phyloP scores from a whole-genome alignment of 2,888 invertebrate species.

The Epistrophe eligans region DNA sequence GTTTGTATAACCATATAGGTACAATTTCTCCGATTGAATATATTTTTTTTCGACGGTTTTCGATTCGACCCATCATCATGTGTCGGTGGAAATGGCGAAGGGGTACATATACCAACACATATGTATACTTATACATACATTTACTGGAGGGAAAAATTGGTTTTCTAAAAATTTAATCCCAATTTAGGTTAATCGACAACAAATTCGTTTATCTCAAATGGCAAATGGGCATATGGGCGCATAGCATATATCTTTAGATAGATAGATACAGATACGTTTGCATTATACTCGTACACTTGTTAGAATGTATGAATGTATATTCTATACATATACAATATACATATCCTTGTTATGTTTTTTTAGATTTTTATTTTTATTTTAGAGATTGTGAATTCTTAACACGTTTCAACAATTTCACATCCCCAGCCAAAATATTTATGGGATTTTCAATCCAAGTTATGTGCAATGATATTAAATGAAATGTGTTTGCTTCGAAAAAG shows the following conservation, averaged over 20 bases:
- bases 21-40: constrained; percentile 27
- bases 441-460: constrained; percentile 73
- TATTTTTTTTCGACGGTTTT: constrained; percentile 38
- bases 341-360: constrained; percentile 33
- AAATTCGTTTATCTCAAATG: constrained; percentile 72
- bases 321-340: no score
- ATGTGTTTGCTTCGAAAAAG: constrained; percentile 67
- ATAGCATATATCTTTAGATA: background rate
- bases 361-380: constrained; percentile 18
- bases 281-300: constrained; percentile 29
- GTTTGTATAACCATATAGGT: no score
- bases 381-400: constrained; percentile 77
- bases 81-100: background rate
- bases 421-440: constrained; percentile 74
- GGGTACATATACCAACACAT: background rate
- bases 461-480: constrained; percentile 76
- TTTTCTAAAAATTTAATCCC: constrained; percentile 76
- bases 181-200: constrained; percentile 76
- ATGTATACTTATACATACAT: constrained; percentile 21
- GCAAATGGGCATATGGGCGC: constrained; percentile 29
- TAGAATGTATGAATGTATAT: constrained; percentile 53
- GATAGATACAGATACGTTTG: constrained; percentile 10
- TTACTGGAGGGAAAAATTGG: constrained; percentile 69
- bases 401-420: constrained; percentile 77
- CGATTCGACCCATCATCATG: background rate